Evolutionary conservation across 1,140 invertebrate species (phyloP), one percentile per base, ranked within the genome.

Genomic region (Catajapyx aquilonaris): DNA sequence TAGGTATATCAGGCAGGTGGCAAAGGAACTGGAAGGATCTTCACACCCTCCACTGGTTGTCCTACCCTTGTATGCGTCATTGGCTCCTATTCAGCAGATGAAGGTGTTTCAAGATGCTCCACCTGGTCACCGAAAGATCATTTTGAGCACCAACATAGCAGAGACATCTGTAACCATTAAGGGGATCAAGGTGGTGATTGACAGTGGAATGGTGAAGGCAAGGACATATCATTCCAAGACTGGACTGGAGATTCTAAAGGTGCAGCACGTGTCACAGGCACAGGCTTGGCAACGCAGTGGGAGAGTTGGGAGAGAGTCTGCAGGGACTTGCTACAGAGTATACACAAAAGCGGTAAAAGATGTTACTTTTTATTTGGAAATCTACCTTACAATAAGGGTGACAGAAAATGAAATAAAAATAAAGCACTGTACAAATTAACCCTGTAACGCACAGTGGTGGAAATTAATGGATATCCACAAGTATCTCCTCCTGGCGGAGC

Each of bases 111-210:
- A 69, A 42, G 60, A 69, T 4, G 64, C 72, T 2, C 62, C 71
- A 10, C 47, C 56, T 10, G 76, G 71, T 37, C 65, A 64, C 17
- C 60, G 93, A 23, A 95, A 95, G 62, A 73, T 98, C 11, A 75
- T 99, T 43, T 59, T 97, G 34, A 73, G 87, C n/a, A 99, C 94
- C 17, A 99, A 98, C 56, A 85, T 98, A 41, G 94, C 94, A 3
- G 94, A 95, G 61, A 93, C 90, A 1, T 94, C 88, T 4, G 68
- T 99, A 2, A 99, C 94, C 0, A 96, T 99, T 48, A 79, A 44
- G 20, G 85, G 86, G 16, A 86, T 99, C 40, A 76, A 80, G 46
- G 84, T 76, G 61, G 87, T 98, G 2, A 79, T 99, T 41, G 95
- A 99, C 53, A 76, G 77, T 41, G 94, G 94, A 5, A 77, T 81